Conservation (phyloP, 1,140 invertebrate genomes). For the Ceratitis capitata region DNA sequence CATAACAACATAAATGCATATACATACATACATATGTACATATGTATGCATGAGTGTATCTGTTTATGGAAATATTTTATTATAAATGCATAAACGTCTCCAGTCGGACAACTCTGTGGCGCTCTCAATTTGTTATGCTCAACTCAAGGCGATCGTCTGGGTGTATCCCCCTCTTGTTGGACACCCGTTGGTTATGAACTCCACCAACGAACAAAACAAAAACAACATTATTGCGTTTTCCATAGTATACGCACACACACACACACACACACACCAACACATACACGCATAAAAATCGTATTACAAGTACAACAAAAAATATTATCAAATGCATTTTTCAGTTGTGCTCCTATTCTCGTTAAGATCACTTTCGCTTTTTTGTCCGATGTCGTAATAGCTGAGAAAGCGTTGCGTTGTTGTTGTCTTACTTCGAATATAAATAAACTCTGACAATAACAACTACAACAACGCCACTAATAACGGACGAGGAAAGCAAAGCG, state of each 20-base stretch:
- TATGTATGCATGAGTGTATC: background rate
- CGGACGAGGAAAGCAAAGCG: background rate
- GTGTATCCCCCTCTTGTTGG: background rate
- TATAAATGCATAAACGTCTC: background rate
- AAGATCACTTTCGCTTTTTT: slow-evolving; percentile 45
- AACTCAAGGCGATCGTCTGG: background rate
- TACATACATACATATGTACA: background rate
- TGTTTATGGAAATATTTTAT: background rate
- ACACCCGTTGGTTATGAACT: background rate
- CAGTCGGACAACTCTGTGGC: background rate
- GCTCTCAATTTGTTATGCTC: background rate
- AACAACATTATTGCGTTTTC: background rate
- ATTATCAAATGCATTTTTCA: slow-evolving; percentile 5
- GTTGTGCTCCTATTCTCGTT: slow-evolving; percentile 45
- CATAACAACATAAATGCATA: no score
- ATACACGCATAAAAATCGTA: background rate
- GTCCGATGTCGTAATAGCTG: slow-evolving; percentile 21
- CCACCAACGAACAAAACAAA: background rate
- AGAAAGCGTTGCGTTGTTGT: background rate
- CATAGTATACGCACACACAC: background rate
- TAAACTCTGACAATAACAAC: slow-evolving; percentile 6
- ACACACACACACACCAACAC: background rate
- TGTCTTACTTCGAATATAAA: background rate
- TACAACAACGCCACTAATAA: background rate
- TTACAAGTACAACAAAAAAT: slow-evolving; percentile 9